A percentile compares a stretch with the other conserved stretches of the same genome.
Evolutionary conservation across 2,888 invertebrate species (phyloP).

Genomic region (Dryomyza anilis): DNA sequence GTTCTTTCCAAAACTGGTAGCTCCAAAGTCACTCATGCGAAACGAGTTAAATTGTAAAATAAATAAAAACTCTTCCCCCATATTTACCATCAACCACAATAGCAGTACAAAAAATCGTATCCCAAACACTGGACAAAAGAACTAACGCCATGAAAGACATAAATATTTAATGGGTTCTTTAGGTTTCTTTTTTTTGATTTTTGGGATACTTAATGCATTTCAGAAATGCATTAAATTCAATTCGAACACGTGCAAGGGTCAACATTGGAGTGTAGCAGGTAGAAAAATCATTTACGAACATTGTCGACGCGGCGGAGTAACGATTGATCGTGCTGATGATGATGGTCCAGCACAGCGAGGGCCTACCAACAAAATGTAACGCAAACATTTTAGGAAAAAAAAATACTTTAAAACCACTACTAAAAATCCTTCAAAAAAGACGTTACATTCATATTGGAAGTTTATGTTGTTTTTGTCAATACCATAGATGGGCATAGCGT

Average conservation of each 20-base stretch:
- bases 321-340: neutral
- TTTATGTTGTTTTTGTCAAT: neutral
- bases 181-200: too few relatives aligned
- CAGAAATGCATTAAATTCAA: slow-evolving; percentile 25
- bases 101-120: neutral
- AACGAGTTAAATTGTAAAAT: neutral
- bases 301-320: neutral
- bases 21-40: too few relatives aligned
- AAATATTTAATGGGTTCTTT: slow-evolving; percentile 2
- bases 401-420: neutral
- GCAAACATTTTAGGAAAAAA: too few relatives aligned
- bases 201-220: neutral
- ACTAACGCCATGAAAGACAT: neutral
- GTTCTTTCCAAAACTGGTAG: too few relatives aligned
- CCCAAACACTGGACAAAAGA: neutral
- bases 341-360: slow-evolving; percentile 14
- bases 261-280: slow-evolving; percentile 43
- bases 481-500: slow-evolving; percentile 1
- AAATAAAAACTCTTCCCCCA: neutral
- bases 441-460: neutral
- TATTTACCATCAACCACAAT: neutral
- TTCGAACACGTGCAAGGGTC: slow-evolving; percentile 57
- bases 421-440: neutral
- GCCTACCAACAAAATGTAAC: too few relatives aligned
- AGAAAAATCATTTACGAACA: slow-evolving; percentile 28